Base-by-base conservation (phyloP, 2,888 invertebrate species). In the Lymantria dispar region DNA sequence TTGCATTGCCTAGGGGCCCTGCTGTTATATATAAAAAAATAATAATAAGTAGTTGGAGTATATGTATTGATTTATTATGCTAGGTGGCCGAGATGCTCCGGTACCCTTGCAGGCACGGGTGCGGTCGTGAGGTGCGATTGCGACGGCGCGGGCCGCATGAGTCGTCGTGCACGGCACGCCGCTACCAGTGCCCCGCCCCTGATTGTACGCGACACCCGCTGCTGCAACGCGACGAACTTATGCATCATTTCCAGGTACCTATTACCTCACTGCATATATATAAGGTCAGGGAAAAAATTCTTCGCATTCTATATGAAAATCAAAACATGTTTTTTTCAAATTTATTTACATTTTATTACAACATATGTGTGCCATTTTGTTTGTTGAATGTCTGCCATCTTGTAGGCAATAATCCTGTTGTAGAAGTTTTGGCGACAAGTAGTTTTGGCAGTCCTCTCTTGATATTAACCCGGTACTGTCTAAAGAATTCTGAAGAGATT, bases 101-200 rank as follows among this genome's bases (percentile, higher is more conserved):
- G 49, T 93, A 92, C 76, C 92, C 92, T 55, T 92, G 92, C 74
- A 87, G 89, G 42, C 91, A 92, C 81, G 92, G 89, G 14, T 92
- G 92, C 77, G 83, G 84, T 14, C 84, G 82, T 58, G 83, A 81
- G 64, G 79, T 87, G 76, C 84, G 83, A 0, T 78, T 91, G 68
- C 79, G 84, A 9, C 67, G 83, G 38, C 92, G 92, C 70, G 70
- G 60, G 31, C 70, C 79, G 64, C 92, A 92, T 78, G 92, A 92
- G 78, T 80, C 85, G 30, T 82, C 78, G 64, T 92, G 92, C 74
- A 60, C 63, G 42, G 78, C 82, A 73, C 87, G 92, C 53, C 81
- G 83, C 61, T 90, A 91, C 83, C 74, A 72, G 58, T 92, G 92
- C 75, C 86, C 89, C 68, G 82, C 85, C 68, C 80, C 82, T 52